These are phyloP conservation scores for Trachelus iudaicus DNA, from an alignment of 2,888 invertebrate species.

Conservation along the genomic window DNA sequence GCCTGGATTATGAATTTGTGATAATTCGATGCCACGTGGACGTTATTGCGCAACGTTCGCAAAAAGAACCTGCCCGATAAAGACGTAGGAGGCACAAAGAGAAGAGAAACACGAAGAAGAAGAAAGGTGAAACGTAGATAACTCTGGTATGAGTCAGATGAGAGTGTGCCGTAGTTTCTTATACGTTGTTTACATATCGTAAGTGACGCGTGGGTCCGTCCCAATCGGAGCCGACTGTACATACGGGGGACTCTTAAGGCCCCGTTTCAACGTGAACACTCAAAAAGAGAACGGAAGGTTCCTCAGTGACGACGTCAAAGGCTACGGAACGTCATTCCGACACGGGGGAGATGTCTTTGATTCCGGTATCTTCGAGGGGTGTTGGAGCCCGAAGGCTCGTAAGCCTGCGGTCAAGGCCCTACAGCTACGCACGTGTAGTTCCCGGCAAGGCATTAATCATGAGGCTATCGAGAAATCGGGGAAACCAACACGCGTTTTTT, in stretches of 20 bases:
- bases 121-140: background rate
- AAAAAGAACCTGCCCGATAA: background rate
- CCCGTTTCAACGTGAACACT: background rate
- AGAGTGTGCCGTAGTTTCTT: background rate
- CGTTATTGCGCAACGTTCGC: background rate
- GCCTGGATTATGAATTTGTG: background rate
- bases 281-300: background rate
- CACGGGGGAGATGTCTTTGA: background rate
- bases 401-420: background rate
- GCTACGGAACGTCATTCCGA: background rate
- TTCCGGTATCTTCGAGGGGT: background rate
- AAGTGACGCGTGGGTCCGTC: background rate
- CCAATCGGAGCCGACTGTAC: background rate
- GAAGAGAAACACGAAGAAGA: background rate
- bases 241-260: background rate
- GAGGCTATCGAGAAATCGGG: background rate
- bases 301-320: background rate
- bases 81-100: background rate
- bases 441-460: background rate
- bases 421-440: background rate
- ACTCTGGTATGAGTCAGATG: background rate
- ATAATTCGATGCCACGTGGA: background rate
- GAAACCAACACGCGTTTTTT: background rate
- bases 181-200: background rate
- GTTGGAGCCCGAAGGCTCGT: background rate